Conservation (phyloP, 2,113 vertebrate genomes). For the Empidonax alnorum region DNA sequence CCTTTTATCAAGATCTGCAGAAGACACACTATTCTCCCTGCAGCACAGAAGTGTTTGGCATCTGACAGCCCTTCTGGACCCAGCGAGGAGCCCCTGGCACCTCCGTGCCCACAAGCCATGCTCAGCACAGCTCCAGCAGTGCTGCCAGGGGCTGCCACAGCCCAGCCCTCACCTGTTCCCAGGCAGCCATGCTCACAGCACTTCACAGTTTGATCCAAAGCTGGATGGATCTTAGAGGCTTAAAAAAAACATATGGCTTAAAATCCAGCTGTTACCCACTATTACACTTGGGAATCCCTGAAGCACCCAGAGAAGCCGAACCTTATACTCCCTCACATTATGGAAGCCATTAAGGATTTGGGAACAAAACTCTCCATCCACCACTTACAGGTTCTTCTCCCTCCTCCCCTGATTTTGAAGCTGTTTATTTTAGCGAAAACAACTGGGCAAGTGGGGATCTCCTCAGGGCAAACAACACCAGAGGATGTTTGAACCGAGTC, state of each 20-base stretch:
- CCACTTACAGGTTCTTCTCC: background rate
- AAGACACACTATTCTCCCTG: background rate
- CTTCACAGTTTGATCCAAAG: background rate
- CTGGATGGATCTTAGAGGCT: background rate
- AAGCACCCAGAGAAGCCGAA: background rate
- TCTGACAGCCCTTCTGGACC: background rate
- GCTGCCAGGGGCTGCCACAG: background rate
- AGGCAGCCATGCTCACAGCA: background rate
- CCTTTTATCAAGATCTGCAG: background rate
- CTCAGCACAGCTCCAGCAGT: background rate
- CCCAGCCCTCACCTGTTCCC: background rate
- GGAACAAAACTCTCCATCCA: background rate
- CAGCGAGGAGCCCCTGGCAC: background rate
- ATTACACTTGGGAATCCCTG: background rate
- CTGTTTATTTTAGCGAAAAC: background rate
- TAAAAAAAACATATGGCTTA: background rate
- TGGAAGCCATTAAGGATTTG: background rate
- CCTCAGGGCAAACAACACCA: background rate
- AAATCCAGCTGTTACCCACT: background rate
- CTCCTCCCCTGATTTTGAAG: background rate
- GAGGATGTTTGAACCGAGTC: background rate
- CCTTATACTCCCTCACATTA: background rate
- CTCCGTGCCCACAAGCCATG: background rate
- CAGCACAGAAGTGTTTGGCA: background rate
- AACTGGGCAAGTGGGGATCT: background rate